Evolutionary conservation across 2,113 vertebrate species (phyloP), one percentile per base, ranked within the genome.

Genomic region (Fukomys damarensis): DNA sequence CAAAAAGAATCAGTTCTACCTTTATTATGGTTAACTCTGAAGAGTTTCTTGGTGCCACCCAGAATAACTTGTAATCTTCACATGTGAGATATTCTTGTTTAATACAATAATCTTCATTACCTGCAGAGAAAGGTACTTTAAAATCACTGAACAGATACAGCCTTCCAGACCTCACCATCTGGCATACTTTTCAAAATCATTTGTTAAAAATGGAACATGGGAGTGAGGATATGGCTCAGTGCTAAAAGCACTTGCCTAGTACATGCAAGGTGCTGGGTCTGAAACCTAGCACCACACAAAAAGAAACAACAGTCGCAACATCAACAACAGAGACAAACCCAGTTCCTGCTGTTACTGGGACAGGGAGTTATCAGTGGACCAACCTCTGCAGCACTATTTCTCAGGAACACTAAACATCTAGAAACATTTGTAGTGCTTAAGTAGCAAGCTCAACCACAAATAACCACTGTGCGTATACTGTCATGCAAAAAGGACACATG

Each of bases 1-100:
- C n/a, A n/a, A n/a, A n/a, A 93, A 86, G 49, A 32, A 22, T 2
- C 8, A 16, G 1, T 22, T 89, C 72, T 96, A 99, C 99, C 99
- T 99, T 99, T 95, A 99, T 97, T 88, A 97, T 97, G 95, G 98
- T 96, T 94, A 97, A 30, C 14, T 97, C 96, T 5, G 95, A 63
- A 83, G 95, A 81, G 93, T 96, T 96, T 72, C 96, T 54, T 83
- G 83, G 91, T 52, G 97, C 52, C 32, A 98, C 98, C 98, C 98
- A 98, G 97, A 98, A 68, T 96, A 99, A 97, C 94, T 96, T 98
- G 97, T 97, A 98, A 43, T 98, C 98, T 80, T 98, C 98, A 83
- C 94, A 97, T 87, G 80, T 90, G 92, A 98, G 94, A 10, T 98
- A 97, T 84, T 99, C 97, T 85, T 97, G 91, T 93, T 98, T 98